Evolutionary conservation across 1,140 invertebrate genomes (phyloP), one percentile per base, ranked within the genome.

Genomic region (Euwallacea fornicatus): DNA sequence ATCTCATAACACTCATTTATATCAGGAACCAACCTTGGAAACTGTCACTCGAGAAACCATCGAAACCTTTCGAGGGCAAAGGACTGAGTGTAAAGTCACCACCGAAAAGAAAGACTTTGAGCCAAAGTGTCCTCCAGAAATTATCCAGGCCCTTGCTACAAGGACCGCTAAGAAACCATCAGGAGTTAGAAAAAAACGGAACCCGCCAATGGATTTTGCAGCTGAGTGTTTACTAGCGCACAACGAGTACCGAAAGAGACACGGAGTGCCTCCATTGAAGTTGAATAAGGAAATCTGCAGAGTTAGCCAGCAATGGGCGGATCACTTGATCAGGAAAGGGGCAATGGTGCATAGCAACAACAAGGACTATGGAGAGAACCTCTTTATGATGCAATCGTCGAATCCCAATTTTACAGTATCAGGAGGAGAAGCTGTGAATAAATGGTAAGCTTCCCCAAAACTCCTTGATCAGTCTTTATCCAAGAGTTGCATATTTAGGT

Each of bases 381-480:
- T 81, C n/a, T 81, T 78, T 69, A 77, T 74, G 61, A 75, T 79
- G 61, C 62, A 74, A 16, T 76, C 76, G 6, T 89, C 89, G 0
- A 86, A 90, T 80, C 87, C 88, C 2, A 89, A 88, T 66, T 88
- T 88, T 7, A 79, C 70, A 8, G 59, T 83, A 10, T 81, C 83
- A 46, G 92, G 91, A 2, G 84, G 84, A 41, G 88, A 90, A 71
- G 87, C 90, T 0, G 91, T 93, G 1, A 88, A 93, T 13, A 88
- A 88, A 80, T 94, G 92, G 92, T 71, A 61, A 71, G 62, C 2
- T 8, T 9, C 50, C 46, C 21, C 21, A 33, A 33, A 33, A 33
- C 21, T 33, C 21, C 21, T 1, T 33, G 47, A 50, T 6, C 1
- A 11, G 2, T 2, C 13, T 11, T 11, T 2, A 2, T 2, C 10